Evolutionary conservation across 2,797 vertebrate species (phyloP), one percentile per base, ranked within the genome.

Genomic region (Eurystomus glaucurus): DNA sequence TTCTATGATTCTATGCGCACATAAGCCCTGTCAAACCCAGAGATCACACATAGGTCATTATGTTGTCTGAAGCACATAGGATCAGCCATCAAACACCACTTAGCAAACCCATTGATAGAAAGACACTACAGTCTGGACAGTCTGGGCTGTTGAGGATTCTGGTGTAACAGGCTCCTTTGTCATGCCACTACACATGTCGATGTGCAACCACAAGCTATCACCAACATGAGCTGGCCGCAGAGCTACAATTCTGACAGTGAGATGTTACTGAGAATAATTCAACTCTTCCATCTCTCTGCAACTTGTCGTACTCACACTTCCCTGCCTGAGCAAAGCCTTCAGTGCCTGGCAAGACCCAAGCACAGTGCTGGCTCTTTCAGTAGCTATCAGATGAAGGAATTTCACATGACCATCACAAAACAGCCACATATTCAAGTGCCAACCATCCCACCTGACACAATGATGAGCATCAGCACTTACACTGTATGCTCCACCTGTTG

Each of bases 171-270:
- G 14, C 7, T 60, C 10, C 54, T 45, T 33, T 41, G 19, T 31
- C 31, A 64, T 83, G n/a, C 9, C 31, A 28, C n/a, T 18, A 10
- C 6, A 0, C 1, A 0, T 16, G 37, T 62, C 5, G 1, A n/a
- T 31, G 2, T 23, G 33, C 1, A 7, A 33, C 31, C 37, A 13
- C 0, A 1, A 85, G 51, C n/a, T 12, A 50, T 28, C 1, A 0
- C 7, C 31, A 57, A 6, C 1, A 0, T 1, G 2, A 64, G 50
- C 35, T 29, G 25, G 35, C 14, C 57, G 15, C 16, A 25, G 22
- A 54, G 17, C 60, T 45, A 21, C 2, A 0, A 19, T 6, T 13
- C 39, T 3, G 5, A 54, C 13, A 41, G 25, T n/a, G 46, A 45
- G 31, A 7, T 19, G 70, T 52, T 65, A 35, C 35, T 54, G 28